Base-by-base conservation (phyloP, 1,140 invertebrate species). In the Drosophila erecta region DNA sequence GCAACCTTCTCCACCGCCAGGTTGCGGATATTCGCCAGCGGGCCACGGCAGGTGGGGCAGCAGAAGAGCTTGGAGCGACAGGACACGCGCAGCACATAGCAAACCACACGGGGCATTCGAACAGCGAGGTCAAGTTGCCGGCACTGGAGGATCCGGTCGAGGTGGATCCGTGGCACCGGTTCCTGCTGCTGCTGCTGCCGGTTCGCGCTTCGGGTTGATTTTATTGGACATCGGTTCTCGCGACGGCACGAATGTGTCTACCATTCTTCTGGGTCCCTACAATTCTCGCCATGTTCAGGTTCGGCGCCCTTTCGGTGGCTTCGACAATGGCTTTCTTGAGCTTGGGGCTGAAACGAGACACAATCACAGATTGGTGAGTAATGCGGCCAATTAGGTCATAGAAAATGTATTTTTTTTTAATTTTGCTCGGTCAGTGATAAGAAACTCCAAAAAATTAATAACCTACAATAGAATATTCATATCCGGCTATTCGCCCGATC, bases 31-130 rank as follows among this genome's bases (percentile, higher is more conserved):
- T 99, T 99, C 62, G 98, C 98, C 90, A 99, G 94, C 40, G 98
- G 97, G 54, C 98, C 98, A 71, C 99, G 95, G 92, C 99, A 99
- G 49, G 98, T 99, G 33, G 99, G 99, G 93, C 99, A 99, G 92
- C 97, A 98, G 50, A 96, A 96, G 58, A 99, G 94, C 93, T 99
- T 99, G 43, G 98, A 98, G 80, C 98, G 94, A 93, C 99, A 99
- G 87, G 96, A 97, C 43, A 97, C 97, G 94, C 99, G 99, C 84
- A 99, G 94, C 64, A 99, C 99, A 95, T 99, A 99, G 93, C 99
- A 93, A 99, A 99, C 93, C 99, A 99, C 53, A 99, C 99, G 11
- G 99, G 99, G 93, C 99, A 99, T 93, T 99, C 99, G 93, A 99
- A 99, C 17, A 99, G 94, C 64, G 97, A 98, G 38, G 98, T 98